Evolutionary conservation across 2,113 vertebrate species (phyloP).

Genomic region (Myotis brandtii): DNA sequence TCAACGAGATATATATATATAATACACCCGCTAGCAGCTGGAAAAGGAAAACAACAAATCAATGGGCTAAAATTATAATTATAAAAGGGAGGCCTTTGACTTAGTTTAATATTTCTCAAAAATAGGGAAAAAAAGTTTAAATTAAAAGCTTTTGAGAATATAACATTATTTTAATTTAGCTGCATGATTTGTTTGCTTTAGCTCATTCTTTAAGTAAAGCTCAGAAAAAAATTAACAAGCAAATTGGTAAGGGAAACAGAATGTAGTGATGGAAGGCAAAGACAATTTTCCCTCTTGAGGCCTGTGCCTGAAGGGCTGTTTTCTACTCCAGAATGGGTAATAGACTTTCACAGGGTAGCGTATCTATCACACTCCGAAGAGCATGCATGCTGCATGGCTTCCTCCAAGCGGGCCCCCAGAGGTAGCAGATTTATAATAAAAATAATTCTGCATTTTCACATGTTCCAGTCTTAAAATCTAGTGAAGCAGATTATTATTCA

Average conservation of each 20-base stretch:
- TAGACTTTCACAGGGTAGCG: not conserved
- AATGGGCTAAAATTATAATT: slow-evolving; percentile 27
- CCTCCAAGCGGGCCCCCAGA: not conserved
- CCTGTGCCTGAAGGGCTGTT: not conserved
- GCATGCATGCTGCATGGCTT: not conserved
- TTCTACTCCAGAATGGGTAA: not conserved
- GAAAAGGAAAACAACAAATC: not conserved
- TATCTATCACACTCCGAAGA: not conserved
- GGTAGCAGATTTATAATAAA: slow-evolving; percentile 40
- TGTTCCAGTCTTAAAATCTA: slow-evolving; percentile 33
- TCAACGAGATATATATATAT: not conserved
- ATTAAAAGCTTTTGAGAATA: slow-evolving; percentile 12
- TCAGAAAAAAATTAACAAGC: slow-evolving; percentile 9
- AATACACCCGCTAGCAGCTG: not conserved
- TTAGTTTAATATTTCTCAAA: slow-evolving; percentile 50
- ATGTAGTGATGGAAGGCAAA: not conserved
- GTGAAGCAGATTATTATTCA: not conserved
- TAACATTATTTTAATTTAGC: not conserved
- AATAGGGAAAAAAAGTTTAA: not conserved
- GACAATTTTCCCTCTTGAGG: slow-evolving; percentile 15
- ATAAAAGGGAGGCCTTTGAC: not conserved
- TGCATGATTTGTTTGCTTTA: slow-evolving; percentile 1
- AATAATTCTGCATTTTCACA: slow-evolving; percentile 29
- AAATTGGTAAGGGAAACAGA: not conserved
- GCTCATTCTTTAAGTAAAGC: not conserved